These are phyloP conservation scores for Chalcosyrphus nemorum DNA, from an alignment of 2,888 invertebrate genomes.

Conservation along the genomic window DNA sequence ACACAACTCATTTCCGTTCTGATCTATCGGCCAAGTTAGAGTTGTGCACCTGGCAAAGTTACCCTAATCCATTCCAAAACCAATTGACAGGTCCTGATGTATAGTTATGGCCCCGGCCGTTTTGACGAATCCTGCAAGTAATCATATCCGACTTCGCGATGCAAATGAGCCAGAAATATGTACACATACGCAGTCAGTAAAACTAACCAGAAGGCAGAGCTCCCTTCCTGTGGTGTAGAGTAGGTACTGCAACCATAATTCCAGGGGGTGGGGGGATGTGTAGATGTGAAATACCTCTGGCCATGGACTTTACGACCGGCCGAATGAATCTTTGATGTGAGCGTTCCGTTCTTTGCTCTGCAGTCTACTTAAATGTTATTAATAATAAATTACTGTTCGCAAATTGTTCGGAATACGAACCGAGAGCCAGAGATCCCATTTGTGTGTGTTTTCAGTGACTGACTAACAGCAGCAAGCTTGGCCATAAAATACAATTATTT, in stretches of 20 bases:
- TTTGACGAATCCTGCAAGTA: background rate
- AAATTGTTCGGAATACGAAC: constrained; percentile 8
- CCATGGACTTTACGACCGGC: constrained; percentile 15
- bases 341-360: background rate
- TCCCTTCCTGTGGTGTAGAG: background rate
- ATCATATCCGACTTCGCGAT: background rate
- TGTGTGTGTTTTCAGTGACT: background rate
- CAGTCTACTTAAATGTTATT: constrained; percentile 13
- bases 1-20: background rate
- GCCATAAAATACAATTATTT: constrained; percentile 33
- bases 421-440: background rate
- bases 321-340: constrained; percentile 35
- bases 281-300: background rate
- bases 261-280: background rate
- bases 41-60: background rate
- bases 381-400: constrained; percentile 35
- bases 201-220: background rate
- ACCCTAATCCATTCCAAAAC: background rate
- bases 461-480: constrained; percentile 3
- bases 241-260: constrained; percentile 9
- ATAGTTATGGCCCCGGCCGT: background rate
- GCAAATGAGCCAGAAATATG: background rate
- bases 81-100: background rate
- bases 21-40: background rate
- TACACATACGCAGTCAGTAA: background rate